A percentile compares a stretch with the other conserved stretches of the same genome.
Conservation (phyloP, 2,888 invertebrate species). For the Phorcus lineatus region DNA sequence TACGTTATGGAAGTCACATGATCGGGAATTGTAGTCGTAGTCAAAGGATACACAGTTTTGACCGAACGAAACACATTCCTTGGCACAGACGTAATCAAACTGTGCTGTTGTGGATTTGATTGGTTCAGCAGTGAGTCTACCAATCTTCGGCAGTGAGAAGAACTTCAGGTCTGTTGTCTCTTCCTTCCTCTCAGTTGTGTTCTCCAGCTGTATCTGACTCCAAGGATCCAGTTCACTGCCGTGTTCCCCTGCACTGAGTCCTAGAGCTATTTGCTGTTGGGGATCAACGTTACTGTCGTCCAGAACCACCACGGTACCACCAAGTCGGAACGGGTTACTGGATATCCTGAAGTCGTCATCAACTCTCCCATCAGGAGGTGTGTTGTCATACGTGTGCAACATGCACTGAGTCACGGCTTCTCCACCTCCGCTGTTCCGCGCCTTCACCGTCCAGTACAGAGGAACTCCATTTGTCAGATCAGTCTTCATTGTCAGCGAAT, state of each 20-base stretch:
- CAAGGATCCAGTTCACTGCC: slow-evolving; percentile 30
- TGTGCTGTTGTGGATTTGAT: slow-evolving; percentile 17
- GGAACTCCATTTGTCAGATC: slow-evolving; percentile 37
- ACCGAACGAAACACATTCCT: slow-evolving; percentile 31
- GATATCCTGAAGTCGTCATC: slow-evolving; percentile 38
- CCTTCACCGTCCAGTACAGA: slow-evolving; percentile 47
- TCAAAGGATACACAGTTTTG: slow-evolving; percentile 43
- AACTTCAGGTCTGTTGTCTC: slow-evolving; percentile 30
- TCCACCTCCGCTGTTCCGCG: slow-evolving; percentile 40
- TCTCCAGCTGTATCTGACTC: slow-evolving; percentile 10
- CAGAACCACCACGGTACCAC: slow-evolving; percentile 34
- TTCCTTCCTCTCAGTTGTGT: background rate
- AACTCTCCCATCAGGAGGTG: slow-evolving; percentile 44
- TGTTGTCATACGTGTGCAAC: slow-evolving; percentile 46
- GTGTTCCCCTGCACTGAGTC: slow-evolving; percentile 31
- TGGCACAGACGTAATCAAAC: slow-evolving; percentile 33
- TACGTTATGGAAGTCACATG: slow-evolving; percentile 38
- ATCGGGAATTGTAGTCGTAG: slow-evolving; percentile 33
- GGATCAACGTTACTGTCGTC: slow-evolving; percentile 38
- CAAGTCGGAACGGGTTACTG: slow-evolving; percentile 36
- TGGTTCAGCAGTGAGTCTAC: slow-evolving; percentile 32
- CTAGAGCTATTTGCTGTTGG: slow-evolving; percentile 29
- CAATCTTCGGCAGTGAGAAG: slow-evolving; percentile 32
- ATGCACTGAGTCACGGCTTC: slow-evolving; percentile 34
- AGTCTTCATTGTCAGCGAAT: background rate